phyloP scores from a whole-genome alignment of 2,797 vertebrate species.

The Cyclopterus lumpus region DNA sequence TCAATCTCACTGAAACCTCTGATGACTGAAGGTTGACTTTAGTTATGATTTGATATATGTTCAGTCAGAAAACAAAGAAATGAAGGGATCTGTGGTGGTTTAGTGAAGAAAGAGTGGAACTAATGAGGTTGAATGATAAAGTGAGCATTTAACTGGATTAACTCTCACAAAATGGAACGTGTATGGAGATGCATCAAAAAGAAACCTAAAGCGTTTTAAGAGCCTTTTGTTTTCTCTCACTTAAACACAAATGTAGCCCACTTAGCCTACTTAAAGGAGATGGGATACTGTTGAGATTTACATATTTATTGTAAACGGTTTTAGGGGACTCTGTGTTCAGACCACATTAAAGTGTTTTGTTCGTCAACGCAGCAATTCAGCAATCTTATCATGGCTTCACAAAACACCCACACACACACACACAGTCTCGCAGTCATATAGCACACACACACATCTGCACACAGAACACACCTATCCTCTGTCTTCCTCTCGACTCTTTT shows the following conservation, averaged over 20 bases:
- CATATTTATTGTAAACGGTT: constrained; percentile 45
- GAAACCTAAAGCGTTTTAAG: constrained; percentile 23
- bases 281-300: constrained; percentile 22
- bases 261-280: constrained; percentile 25
- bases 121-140: constrained; percentile 26
- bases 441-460: constrained; percentile 60
- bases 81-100: constrained; percentile 12
- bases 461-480: constrained; percentile 36
- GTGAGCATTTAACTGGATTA: constrained; percentile 39
- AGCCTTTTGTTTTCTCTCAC: not conserved
- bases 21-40: not conserved
- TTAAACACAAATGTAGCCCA: constrained; percentile 11
- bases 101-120: constrained; percentile 19
- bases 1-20: not conserved
- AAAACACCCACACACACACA: constrained; percentile 48
- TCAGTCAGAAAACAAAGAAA: constrained; percentile 6
- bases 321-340: constrained; percentile 47
- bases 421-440: constrained; percentile 39
- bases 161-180: constrained; percentile 26
- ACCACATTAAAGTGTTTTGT: constrained; percentile 53
- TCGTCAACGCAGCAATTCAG: constrained; percentile 60
- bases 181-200: constrained; percentile 7
- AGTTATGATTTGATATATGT: not conserved
- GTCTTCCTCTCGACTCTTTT: constrained; percentile 43
- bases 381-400: constrained; percentile 56